phyloP scores from a whole-genome alignment of 2,797 vertebrate genomes.

The Siniperca obscura region DNA sequence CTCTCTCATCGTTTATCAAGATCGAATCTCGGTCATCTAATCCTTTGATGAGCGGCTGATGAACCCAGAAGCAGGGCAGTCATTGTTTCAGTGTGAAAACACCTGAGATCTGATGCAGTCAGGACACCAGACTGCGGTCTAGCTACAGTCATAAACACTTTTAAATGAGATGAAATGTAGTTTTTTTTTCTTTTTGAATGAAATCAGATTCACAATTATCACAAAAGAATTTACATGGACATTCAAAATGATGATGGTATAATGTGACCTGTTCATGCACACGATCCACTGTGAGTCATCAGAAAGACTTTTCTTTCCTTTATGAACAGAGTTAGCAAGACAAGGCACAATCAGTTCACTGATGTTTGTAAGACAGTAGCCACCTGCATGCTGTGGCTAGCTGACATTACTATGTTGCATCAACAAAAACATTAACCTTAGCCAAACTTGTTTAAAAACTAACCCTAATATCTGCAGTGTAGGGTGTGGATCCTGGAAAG shows the following conservation, averaged over 20 bases:
- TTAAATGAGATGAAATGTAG: not conserved
- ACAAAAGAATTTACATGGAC: not conserved
- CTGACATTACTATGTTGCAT: too few relatives aligned
- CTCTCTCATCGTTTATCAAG: conserved; percentile 48
- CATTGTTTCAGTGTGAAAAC: conserved; percentile 44
- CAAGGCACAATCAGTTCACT: too few relatives aligned
- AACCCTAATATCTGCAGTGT: too few relatives aligned
- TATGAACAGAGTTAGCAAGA: too few relatives aligned
- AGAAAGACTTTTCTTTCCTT: too few relatives aligned
- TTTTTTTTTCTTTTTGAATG: not conserved
- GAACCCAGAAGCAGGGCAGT: conserved; percentile 33
- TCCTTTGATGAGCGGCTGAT: conserved; percentile 41
- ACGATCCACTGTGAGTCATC: not conserved
- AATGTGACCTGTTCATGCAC: not conserved
- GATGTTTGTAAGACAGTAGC: too few relatives aligned
- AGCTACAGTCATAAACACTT: not conserved
- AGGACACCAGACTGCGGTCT: not conserved
- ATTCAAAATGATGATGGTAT: not conserved
- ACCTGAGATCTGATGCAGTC: conserved; percentile 17
- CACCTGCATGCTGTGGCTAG: too few relatives aligned
- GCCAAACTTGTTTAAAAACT: too few relatives aligned
- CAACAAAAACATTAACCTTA: too few relatives aligned
- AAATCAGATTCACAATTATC: not conserved
- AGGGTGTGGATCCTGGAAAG: too few relatives aligned
- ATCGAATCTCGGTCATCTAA: conserved; percentile 49